Base-by-base conservation (phyloP, 1,140 invertebrate genomes). In the Aphis craccivora region DNA sequence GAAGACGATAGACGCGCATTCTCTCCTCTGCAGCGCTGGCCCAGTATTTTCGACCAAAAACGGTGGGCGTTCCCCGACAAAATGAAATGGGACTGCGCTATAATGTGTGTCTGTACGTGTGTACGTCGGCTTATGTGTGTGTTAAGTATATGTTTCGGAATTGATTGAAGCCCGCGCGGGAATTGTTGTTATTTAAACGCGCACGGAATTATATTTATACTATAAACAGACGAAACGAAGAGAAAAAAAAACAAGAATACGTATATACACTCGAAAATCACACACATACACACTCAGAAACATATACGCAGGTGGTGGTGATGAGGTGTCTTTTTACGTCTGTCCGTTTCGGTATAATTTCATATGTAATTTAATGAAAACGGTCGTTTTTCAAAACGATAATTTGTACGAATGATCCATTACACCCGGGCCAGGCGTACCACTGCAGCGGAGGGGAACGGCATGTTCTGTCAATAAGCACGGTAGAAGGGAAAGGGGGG, bases 321-420 rank as follows among this genome's bases (percentile, higher is more conserved):
- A 45, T 37, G 43, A 93, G 76, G 81, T 84, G 91, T 93, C 81
- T 86, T 55, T 86, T 84, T 86, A 43, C 91, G 91, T 93, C 81
- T 93, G 81, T 93, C 81, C 43, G 91, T 93, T 93, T 93, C 48
- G 91, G 91, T 92, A 92, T 92, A 92, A 92, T 92, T 92, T 83
- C 81, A 30, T 92, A 43, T 84, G 91, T 92, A 92, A 92, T 92
- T 92, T 92, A 92, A 92, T 92, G 91, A 92, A 92, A 92, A 92
- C 91, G 81, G 91, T 93, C 90, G 93, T 91, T 93, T 90, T 90
- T 89, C 67, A 90, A 90, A 90, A 89, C 87, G 88, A 90, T 93
- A 91, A 93, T 93, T 93, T 93, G 67, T 93, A 89, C 88, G 53
- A 93, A 93, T 90, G 88, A 93, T 90, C 90, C 93, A 93, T 89